Evolutionary conservation across 2,797 vertebrate species (phyloP), one percentile per base, ranked within the genome.

Genomic region (Sitta carolinensis): DNA sequence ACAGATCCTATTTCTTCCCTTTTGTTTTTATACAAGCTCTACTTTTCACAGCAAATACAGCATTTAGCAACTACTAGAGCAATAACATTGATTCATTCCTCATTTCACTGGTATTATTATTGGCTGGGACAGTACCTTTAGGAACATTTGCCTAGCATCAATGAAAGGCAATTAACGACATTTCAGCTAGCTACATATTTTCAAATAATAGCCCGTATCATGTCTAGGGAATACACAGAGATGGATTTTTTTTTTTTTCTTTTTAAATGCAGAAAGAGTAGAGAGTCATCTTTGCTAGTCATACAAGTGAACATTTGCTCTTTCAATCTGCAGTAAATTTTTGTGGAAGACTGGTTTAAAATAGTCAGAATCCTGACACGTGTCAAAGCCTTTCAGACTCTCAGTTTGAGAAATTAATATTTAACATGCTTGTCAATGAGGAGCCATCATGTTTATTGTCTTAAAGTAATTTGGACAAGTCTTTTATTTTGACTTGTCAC

Each of bases 371-470:
- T 51, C 84, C 12, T 64, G 81, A 92, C 83, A 89, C 26, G 50
- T 21, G 72, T 58, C 74, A 89, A 91, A 89, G 34, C 30, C 67
- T 84, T 93, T 90, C 54, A 81, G 64, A 51, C 45, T 85, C 59
- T 43, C 17, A 34, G 32, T 76, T 79, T 54, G 79, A 81, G 69
- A 84, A 93, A 85, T 76, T 84, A 58, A 90, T 77, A 76, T 93
- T 96, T 94, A 91, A 84, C 78, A 84, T 76, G 70, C 73, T 95
- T 95, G 86, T 89, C 58, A 69, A 75, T 84, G 66, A 94, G 64
- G 27, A 91, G 48, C 48, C 70, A 51, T 85, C 92, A 90, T 10
- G 27, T 69, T 89, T 72, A 67, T 61, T 84, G 48, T 81, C 76
- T 94, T 75, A 58, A 87, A 95, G 69, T 83, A 68, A 58, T 72